Conservation (phyloP, 1,140 invertebrate species). For the Pogonus chalceus region DNA sequence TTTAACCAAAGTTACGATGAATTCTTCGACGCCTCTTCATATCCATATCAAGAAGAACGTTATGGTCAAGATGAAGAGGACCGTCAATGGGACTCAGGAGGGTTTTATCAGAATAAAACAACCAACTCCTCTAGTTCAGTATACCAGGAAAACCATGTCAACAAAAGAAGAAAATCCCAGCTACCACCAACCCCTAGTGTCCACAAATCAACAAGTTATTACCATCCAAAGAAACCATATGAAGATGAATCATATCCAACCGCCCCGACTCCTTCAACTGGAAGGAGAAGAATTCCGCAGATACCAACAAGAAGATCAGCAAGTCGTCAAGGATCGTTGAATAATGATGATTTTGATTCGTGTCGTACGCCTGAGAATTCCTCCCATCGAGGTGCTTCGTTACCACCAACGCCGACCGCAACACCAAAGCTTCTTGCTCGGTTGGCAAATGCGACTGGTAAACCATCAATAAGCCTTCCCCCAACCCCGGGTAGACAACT, state of each 20-base stretch:
- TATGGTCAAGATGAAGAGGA: constrained; percentile 56
- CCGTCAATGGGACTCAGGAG: constrained; percentile 58
- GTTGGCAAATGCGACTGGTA: constrained; percentile 18
- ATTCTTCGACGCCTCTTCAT: constrained; percentile 43
- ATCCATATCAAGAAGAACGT: constrained; percentile 41
- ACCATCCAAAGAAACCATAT: constrained; percentile 9
- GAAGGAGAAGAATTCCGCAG: constrained; percentile 29
- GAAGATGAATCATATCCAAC: constrained; percentile 10
- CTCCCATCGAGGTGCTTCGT: constrained; percentile 29
- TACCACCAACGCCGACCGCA: constrained; percentile 33
- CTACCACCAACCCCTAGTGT: constrained; percentile 17
- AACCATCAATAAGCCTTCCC: constrained; percentile 40
- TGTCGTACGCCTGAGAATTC: constrained; percentile 23
- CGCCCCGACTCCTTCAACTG: constrained; percentile 22
- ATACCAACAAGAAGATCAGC: constrained; percentile 28
- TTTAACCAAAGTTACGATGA: constrained; percentile 38
- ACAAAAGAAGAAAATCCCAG: constrained; percentile 40
- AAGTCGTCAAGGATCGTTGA: constrained; percentile 30
- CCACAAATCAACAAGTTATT: constrained; percentile 17
- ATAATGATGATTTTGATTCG: constrained; percentile 23
- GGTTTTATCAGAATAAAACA: constrained; percentile 31
- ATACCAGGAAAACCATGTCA: constrained; percentile 22
- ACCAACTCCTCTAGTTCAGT: constrained; percentile 14
- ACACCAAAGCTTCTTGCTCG: constrained; percentile 28
- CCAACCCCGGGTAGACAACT: constrained; percentile 44